phyloP scores from a whole-genome alignment of 2,888 invertebrate genomes.

The Sphaeridia pumilis region DNA sequence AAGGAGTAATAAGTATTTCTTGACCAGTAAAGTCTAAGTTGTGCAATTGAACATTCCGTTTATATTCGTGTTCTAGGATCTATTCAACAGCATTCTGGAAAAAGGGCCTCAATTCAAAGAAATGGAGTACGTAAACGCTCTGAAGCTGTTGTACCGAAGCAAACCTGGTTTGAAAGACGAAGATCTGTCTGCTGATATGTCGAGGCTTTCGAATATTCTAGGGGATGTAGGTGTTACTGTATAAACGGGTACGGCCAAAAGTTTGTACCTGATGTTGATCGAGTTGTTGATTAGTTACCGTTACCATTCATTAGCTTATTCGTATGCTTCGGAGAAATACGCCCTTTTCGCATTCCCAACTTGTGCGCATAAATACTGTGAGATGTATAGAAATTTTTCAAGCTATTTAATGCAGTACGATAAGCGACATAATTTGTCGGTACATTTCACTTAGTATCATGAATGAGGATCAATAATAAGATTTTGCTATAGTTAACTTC shows the following conservation, averaged over 20 bases:
- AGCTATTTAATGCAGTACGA: no score
- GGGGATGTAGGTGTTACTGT: slow-evolving; percentile 73
- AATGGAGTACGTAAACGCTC: slow-evolving; percentile 73
- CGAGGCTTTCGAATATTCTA: slow-evolving; percentile 70
- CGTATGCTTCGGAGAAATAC: no score
- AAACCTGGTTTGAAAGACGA: slow-evolving; percentile 39
- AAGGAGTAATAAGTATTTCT: neutral
- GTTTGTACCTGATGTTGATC: no score
- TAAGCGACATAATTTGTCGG: no score
- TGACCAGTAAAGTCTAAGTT: neutral
- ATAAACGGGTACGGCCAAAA: no score
- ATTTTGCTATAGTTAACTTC: neutral
- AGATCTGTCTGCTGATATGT: slow-evolving; percentile 50
- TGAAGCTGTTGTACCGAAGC: slow-evolving; percentile 62
- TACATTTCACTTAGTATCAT: no score
- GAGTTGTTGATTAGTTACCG: no score
- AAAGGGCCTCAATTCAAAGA: slow-evolving; percentile 78
- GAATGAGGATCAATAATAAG: neutral
- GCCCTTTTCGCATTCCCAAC: no score
- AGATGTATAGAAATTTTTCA: neutral
- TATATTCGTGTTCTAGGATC: slow-evolving; percentile 50
- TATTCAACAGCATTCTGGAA: slow-evolving; percentile 68
- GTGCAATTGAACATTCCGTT: neutral
- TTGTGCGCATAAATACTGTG: neutral
- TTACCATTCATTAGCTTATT: no score